Evolutionary conservation across 1,140 invertebrate genomes (phyloP).

Genomic region (Capitella teleta): DNA sequence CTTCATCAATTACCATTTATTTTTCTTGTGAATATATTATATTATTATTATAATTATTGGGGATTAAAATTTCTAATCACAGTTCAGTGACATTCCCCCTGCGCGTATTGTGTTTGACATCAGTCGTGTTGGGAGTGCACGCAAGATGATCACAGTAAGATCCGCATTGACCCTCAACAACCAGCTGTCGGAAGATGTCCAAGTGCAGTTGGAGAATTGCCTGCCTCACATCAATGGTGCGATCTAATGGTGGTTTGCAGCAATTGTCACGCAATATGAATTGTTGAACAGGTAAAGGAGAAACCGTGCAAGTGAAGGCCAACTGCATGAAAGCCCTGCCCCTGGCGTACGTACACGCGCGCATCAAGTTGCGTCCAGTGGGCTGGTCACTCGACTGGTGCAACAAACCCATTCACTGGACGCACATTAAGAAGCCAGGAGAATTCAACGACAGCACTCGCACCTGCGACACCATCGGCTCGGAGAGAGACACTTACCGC

Average conservation of each 20-base stretch:
- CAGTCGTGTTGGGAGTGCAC: slow-evolving; percentile 77
- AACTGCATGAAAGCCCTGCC: slow-evolving; percentile 50
- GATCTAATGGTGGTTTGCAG: not conserved
- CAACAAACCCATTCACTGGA: slow-evolving; percentile 54
- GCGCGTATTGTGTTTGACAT: slow-evolving; percentile 53
- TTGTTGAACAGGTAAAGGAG: slow-evolving; percentile 21
- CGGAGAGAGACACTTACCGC: slow-evolving; percentile 29
- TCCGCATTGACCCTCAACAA: slow-evolving; percentile 78
- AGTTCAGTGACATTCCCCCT: slow-evolving; percentile 13
- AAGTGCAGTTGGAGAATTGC: slow-evolving; percentile 24
- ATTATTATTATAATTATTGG: too few relatives aligned
- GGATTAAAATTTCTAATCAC: too few relatives aligned
- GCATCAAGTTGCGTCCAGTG: slow-evolving; percentile 51
- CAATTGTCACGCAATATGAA: not conserved
- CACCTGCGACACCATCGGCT: slow-evolving; percentile 39
- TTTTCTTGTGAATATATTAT: too few relatives aligned
- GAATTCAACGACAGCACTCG: slow-evolving; percentile 48
- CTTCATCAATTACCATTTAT: too few relatives aligned
- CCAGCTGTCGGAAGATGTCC: slow-evolving; percentile 28
- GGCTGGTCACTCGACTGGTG: slow-evolving; percentile 50
- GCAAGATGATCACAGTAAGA: slow-evolving; percentile 87
- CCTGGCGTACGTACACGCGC: slow-evolving; percentile 50
- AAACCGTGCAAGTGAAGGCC: slow-evolving; percentile 22
- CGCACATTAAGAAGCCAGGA: slow-evolving; percentile 48
- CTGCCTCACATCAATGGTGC: not conserved